These are phyloP conservation scores for Anguilla pacifica DNA, from an alignment of 2,797 vertebrate genomes.

Conservation along the genomic window DNA sequence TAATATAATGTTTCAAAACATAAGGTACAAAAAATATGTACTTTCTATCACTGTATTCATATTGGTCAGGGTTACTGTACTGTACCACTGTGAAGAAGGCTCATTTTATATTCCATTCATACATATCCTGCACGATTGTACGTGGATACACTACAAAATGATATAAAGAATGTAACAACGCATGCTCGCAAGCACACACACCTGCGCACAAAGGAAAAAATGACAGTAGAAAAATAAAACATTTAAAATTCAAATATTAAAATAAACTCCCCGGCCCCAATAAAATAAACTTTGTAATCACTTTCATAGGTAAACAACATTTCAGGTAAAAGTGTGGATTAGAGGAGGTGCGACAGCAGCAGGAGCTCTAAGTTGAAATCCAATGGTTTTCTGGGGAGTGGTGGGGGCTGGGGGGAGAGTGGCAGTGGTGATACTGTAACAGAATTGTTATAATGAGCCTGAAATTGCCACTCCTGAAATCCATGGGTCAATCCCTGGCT, in stretches of 20 bases:
- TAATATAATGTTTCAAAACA: not conserved
- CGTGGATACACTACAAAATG: not conserved
- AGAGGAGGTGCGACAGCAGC: not conserved
- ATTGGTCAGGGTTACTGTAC: not conserved
- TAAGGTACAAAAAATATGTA: conserved; percentile 2
- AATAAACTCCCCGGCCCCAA: not conserved
- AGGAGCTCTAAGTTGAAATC: not conserved
- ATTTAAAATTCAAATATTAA: not conserved
- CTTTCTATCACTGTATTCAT: not conserved
- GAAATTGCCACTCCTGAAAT: not conserved
- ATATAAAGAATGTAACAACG: not conserved
- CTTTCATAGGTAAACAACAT: not conserved
- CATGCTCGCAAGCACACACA: not conserved
- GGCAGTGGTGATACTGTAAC: not conserved
- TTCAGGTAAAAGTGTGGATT: not conserved
- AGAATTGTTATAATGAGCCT: not conserved
- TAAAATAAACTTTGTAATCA: not conserved
- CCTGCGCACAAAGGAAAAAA: not conserved
- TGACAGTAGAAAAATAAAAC: not conserved
- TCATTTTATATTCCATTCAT: not conserved
- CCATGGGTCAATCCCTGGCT: not conserved
- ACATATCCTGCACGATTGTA: not conserved
- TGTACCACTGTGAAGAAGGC: not conserved
- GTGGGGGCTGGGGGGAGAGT: not conserved
- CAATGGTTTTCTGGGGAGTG: not conserved